Evolutionary conservation across 2,888 invertebrate species (phyloP).

Genomic region (Taphrorychus bicolor): DNA sequence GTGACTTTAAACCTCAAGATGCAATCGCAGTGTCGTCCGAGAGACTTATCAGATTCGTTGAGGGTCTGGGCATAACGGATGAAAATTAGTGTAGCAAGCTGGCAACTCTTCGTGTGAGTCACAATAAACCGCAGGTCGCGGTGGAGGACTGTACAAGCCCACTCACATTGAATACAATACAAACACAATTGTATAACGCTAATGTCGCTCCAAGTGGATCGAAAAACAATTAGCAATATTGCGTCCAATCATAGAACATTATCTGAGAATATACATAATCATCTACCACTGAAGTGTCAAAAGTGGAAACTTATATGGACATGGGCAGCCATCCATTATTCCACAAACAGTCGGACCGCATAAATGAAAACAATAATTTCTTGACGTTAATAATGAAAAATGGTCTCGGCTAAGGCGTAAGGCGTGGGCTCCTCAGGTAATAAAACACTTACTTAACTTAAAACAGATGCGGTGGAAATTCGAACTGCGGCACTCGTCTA

Average conservation of each 20-base stretch:
- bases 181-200: too few species aligned
- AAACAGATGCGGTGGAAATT: slow-evolving; percentile 36
- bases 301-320: slow-evolving; percentile 14
- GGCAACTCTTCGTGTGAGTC: too few species aligned
- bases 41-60: too few species aligned
- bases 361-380: slow-evolving; percentile 42
- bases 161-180: too few species aligned
- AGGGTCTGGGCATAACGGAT: too few species aligned
- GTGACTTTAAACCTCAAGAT: too few species aligned
- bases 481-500: not conserved
- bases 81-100: too few species aligned
- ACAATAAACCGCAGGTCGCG: too few species aligned
- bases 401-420: slow-evolving; percentile 33
- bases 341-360: slow-evolving; percentile 34
- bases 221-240: slow-evolving; percentile 1
- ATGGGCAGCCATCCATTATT: slow-evolving; percentile 31
- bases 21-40: too few species aligned
- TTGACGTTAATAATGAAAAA: slow-evolving; percentile 43
- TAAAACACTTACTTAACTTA: slow-evolving; percentile 42
- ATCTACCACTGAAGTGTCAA: not conserved
- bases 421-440: slow-evolving; percentile 42
- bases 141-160: too few species aligned
- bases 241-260: not conserved
- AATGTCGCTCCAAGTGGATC: too few species aligned
- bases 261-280: not conserved